These are phyloP conservation scores for Microcebus griseorufus DNA, from an alignment of 2,113 vertebrate species.

Conservation along the genomic window DNA sequence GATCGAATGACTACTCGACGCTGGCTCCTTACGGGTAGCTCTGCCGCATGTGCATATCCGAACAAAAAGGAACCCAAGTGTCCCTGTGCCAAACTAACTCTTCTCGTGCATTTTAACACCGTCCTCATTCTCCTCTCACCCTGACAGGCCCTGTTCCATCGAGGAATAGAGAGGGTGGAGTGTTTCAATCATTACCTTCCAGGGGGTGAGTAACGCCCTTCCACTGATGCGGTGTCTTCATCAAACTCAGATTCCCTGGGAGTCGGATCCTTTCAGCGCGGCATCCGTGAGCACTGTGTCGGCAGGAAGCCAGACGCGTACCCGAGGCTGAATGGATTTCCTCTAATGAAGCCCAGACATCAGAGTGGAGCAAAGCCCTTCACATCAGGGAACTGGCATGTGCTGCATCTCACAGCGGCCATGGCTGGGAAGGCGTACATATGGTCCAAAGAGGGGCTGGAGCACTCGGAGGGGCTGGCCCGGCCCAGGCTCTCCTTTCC, in stretches of 20 bases:
- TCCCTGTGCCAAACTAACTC: not conserved
- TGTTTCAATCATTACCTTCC: conserved; percentile 9
- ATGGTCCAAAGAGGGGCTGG: not conserved
- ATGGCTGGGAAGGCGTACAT: not conserved
- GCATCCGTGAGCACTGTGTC: conserved; percentile 27
- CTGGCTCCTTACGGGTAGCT: not conserved
- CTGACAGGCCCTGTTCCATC: not conserved
- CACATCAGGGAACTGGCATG: not conserved
- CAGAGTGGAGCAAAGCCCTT: conserved; percentile 20
- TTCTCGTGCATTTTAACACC: not conserved
- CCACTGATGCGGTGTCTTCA: conserved; percentile 45
- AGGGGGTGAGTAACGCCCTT: conserved; percentile 31
- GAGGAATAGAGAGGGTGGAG: not conserved
- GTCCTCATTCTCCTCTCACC: not conserved
- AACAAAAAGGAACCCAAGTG: not conserved
- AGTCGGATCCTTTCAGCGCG: conserved; percentile 26
- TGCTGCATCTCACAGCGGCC: not conserved
- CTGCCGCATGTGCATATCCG: not conserved
- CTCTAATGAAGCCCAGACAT: conserved; percentile 24
- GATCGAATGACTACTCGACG: not conserved
- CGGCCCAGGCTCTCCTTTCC: fast-evolving
- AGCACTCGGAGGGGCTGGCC: not conserved
- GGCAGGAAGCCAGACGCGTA: not conserved
- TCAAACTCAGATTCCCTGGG: conserved; percentile 49
- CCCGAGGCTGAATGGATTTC: not conserved